Percentiles rank a stretch among this genome's conserved stretches.
Evolutionary conservation across 1,140 invertebrate genomes (phyloP).

Genomic region (Dinoponera quadriceps): DNA sequence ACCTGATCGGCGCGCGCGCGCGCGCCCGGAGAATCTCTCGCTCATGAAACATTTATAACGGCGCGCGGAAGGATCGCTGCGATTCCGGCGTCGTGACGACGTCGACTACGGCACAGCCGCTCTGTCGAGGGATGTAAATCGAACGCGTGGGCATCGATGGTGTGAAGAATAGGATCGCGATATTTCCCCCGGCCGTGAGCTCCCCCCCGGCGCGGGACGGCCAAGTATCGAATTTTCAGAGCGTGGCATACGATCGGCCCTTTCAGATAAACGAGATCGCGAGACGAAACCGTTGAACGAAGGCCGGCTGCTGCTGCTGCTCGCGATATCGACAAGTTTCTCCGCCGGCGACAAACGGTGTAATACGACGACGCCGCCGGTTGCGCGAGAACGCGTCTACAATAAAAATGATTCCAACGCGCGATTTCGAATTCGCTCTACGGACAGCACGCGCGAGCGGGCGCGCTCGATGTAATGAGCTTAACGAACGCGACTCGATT

Average conservation of each 20-base stretch:
- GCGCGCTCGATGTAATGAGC: conserved; percentile 3
- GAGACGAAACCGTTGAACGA: conserved; percentile 28
- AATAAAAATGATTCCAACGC: conserved; percentile 45
- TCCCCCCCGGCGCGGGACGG: conserved; percentile 18
- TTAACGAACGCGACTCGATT: conserved; percentile 38
- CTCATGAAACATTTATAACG: conserved; percentile 58
- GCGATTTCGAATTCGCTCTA: not conserved
- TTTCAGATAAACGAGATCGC: conserved; percentile 39
- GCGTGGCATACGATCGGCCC: not conserved
- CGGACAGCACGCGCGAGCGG: too few species aligned
- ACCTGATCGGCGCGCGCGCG: conserved; percentile 6
- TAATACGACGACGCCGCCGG: not conserved
- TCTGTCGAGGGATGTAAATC: conserved; percentile 39
- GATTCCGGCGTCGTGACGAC: conserved; percentile 4
- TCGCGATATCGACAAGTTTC: conserved; percentile 37
- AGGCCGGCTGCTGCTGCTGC: not conserved
- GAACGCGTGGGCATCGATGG: conserved; percentile 7
- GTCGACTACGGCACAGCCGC: conserved; percentile 9
- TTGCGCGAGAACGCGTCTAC: not conserved
- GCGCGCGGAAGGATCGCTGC: too few species aligned
- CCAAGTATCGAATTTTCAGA: conserved; percentile 55
- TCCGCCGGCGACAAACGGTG: not conserved
- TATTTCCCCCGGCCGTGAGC: conserved; percentile 5
- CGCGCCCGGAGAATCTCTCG: conserved; percentile 22
- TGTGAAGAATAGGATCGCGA: conserved; percentile 49